phyloP scores from a whole-genome alignment of 2,888 invertebrate species.

The Apamea monoglypha region DNA sequence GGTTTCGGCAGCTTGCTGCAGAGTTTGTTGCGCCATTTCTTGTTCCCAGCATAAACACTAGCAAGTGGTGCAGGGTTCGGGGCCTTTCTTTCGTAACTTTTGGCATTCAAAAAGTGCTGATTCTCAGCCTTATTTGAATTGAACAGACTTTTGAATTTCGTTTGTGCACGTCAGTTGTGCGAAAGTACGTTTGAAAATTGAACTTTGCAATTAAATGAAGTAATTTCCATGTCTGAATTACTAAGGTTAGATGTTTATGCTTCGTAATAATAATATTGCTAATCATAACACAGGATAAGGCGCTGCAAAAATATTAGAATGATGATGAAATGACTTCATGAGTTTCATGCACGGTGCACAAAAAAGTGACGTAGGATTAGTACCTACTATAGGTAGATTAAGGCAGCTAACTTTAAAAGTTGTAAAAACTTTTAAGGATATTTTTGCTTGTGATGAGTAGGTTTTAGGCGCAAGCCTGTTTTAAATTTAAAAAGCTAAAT shows the following conservation, averaged over 20 bases:
- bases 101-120: neutral
- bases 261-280: slow-evolving; percentile 50
- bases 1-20: neutral
- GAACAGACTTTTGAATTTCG: neutral
- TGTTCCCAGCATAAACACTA: neutral
- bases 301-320: neutral
- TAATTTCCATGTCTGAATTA: slow-evolving; percentile 1
- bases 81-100: neutral
- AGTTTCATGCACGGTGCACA: neutral
- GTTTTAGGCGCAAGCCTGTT: neutral
- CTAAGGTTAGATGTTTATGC: slow-evolving; percentile 34
- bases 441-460: neutral
- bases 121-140: neutral
- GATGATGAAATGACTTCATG: slow-evolving; percentile 20
- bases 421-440: neutral
- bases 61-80: neutral
- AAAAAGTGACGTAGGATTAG: neutral
- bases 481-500: neutral
- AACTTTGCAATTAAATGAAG: neutral
- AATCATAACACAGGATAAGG: slow-evolving; percentile 53
- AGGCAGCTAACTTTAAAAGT: no score
- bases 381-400: neutral
- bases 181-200: neutral
- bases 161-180: neutral
- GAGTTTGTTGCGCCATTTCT: neutral